Evolutionary conservation across 2,113 vertebrate species (phyloP).

Genomic region (Fregetta grallaria): DNA sequence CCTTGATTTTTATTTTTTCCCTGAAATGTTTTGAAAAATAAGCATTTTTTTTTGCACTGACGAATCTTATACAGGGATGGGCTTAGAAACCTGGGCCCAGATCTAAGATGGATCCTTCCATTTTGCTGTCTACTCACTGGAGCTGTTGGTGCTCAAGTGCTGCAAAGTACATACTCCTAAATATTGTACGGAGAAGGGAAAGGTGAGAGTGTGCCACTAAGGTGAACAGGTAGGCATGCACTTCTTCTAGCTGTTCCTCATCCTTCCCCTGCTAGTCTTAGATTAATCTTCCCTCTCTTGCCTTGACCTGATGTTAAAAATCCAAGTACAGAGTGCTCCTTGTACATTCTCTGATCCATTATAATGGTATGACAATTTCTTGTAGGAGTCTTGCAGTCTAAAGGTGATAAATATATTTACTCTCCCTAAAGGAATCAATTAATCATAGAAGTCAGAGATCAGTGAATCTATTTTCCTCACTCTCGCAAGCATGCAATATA

Average conservation of each 20-base stretch:
- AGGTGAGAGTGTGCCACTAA: neutral
- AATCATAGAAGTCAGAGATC: slow-evolving; percentile 12
- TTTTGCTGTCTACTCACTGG: neutral
- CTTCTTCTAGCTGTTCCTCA: neutral
- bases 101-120: neutral
- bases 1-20: neutral
- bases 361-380: neutral
- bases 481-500: neutral
- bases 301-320: neutral
- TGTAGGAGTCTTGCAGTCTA: neutral
- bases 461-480: neutral
- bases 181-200: neutral
- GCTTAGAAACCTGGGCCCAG: neutral
- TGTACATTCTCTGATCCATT: neutral
- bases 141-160: neutral
- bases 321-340: neutral
- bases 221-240: fast-evolving
- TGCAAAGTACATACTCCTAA: neutral
- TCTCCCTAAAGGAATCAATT: slow-evolving; percentile 19
- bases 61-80: neutral
- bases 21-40: neutral
- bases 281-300: neutral
- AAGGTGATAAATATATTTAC: slow-evolving; percentile 44
- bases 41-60: neutral
- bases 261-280: neutral